Evolutionary conservation across 1,140 invertebrate species (phyloP).

Genomic region (Drosophila lini): DNA sequence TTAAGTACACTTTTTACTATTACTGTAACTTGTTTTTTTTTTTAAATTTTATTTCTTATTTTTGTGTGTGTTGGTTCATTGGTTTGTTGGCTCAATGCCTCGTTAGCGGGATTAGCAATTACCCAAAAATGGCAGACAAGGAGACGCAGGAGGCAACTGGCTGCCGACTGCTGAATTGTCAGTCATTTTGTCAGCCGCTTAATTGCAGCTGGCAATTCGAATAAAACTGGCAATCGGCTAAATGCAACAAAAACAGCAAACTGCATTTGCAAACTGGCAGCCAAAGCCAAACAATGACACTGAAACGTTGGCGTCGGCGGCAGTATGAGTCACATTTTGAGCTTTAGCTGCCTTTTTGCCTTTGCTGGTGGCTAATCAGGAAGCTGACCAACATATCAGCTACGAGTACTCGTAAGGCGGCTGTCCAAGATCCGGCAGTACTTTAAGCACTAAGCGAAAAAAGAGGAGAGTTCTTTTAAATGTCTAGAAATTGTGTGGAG

Average conservation of each 20-base stretch:
- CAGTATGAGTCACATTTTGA: conserved; percentile 47
- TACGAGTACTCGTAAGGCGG: conserved; percentile 1
- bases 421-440: conserved; percentile 31
- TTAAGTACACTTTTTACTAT: not conserved
- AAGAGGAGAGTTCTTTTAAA: fast-evolving
- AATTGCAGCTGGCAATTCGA: conserved; percentile 77
- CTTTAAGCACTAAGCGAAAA: conserved; percentile 12
- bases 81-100: conserved; percentile 51
- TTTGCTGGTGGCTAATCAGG: conserved; percentile 47
- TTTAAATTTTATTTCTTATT: not conserved
- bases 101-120: conserved; percentile 83
- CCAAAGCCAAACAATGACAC: conserved; percentile 75
- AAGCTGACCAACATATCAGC: conserved; percentile 62
- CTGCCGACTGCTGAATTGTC: conserved; percentile 62
- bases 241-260: conserved; percentile 23
- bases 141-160: conserved; percentile 20
- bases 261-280: conserved; percentile 50
- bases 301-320: conserved; percentile 57
- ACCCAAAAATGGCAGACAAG: conserved; percentile 61
- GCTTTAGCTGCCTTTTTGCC: conserved; percentile 35
- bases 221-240: conserved; percentile 40
- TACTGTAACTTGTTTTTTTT: no score
- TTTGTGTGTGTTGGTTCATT: not conserved
- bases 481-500: no score
- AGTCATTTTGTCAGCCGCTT: conserved; percentile 81